phyloP scores from a whole-genome alignment of 1,140 invertebrate genomes.

The Batillaria attramentaria region DNA sequence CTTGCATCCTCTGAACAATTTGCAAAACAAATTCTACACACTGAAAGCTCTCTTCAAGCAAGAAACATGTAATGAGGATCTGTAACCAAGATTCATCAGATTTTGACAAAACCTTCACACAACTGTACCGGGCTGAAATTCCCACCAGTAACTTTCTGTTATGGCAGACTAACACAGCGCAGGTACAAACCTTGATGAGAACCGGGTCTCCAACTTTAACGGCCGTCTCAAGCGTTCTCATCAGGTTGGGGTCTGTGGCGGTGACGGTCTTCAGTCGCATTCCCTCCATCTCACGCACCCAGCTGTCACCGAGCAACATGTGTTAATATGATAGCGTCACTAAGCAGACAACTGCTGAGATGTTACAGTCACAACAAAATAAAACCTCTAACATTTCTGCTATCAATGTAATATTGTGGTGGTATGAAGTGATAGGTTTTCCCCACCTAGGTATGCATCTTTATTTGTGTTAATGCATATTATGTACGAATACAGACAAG shows the following conservation, averaged over 20 bases:
- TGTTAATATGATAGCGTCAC: background rate
- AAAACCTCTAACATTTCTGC: too few species aligned
- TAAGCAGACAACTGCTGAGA: background rate
- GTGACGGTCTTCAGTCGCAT: conserved; percentile 59
- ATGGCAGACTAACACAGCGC: too few species aligned
- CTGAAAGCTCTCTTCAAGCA: too few species aligned
- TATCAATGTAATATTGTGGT: too few species aligned
- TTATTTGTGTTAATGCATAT: background rate
- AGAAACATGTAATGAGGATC: too few species aligned
- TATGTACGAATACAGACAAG: background rate
- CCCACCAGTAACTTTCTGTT: too few species aligned
- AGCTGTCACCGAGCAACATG: conserved; percentile 51
- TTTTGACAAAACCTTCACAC: too few species aligned
- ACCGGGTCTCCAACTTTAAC: conserved; percentile 69
- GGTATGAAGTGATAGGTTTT: too few species aligned
- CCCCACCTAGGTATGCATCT: background rate
- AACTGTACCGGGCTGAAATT: too few species aligned
- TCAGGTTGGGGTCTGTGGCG: conserved; percentile 66
- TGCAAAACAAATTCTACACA: too few species aligned
- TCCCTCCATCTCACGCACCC: conserved; percentile 69
- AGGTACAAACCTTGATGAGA: conserved; percentile 61
- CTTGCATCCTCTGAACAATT: background rate
- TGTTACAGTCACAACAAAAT: too few species aligned
- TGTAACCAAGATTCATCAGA: too few species aligned
- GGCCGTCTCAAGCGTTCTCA: conserved; percentile 68